phyloP scores from a whole-genome alignment of 2,888 invertebrate genomes.

The Drosophila mayaguana region DNA sequence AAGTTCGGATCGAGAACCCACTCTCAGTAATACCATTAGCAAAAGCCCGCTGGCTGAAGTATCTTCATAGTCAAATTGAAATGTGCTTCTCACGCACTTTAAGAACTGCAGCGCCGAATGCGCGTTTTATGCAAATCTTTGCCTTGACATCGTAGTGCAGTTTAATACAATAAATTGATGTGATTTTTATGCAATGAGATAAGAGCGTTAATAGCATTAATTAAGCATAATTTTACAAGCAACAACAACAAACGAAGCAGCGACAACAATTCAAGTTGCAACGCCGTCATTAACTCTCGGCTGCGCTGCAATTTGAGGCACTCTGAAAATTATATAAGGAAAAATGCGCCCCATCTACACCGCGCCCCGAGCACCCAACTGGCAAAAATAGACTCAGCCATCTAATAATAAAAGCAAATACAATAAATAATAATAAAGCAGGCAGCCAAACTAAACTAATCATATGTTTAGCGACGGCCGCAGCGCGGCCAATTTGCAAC shows the following conservation, averaged over 20 bases:
- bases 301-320: conserved; percentile 12
- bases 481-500: conserved; percentile 71
- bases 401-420: conserved; percentile 79
- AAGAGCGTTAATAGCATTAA: conserved; percentile 69
- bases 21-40: conserved; percentile 25
- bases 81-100: conserved; percentile 49
- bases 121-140: conserved; percentile 68
- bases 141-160: conserved; percentile 71
- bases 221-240: conserved; percentile 67
- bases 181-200: conserved; percentile 72
- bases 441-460: conserved; percentile 71
- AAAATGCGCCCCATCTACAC: background rate
- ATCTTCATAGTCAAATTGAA: conserved; percentile 2
- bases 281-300: conserved; percentile 23
- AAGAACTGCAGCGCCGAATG: conserved; percentile 48
- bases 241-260: background rate
- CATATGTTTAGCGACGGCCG: conserved; percentile 61
- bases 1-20: conserved; percentile 3
- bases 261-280: conserved; percentile 13
- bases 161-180: conserved; percentile 72
- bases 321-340: conserved; percentile 12
- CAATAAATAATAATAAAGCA: conserved; percentile 78
- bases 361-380: background rate
- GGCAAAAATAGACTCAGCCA: conserved; percentile 65
- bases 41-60: background rate